Conservation (phyloP, 2,888 invertebrate species). For the Coecobrya sp. region DNA sequence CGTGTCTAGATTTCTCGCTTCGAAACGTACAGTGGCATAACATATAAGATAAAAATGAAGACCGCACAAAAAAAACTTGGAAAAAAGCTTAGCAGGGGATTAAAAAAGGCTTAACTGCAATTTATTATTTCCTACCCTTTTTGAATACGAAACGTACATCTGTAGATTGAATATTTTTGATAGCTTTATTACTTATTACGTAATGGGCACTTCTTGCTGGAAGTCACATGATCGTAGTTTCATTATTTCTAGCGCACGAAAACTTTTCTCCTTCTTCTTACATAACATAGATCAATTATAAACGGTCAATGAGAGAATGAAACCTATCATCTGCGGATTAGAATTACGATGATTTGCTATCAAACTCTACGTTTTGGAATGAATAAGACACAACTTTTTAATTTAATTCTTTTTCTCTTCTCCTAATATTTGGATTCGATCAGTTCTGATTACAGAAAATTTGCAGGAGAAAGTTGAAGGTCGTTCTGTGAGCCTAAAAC, state of each 20-base stretch:
- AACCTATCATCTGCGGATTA: conserved; percentile 37
- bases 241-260: conserved; percentile 26
- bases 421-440: background rate
- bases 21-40: background rate
- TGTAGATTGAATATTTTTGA: conserved; percentile 12
- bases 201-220: background rate
- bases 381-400: conserved; percentile 10
- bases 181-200: background rate
- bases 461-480: background rate
- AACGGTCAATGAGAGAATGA: conserved; percentile 50
- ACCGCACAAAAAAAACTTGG: too few relatives aligned
- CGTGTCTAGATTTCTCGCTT: conserved; percentile 39
- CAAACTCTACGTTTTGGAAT: conserved; percentile 15
- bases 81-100: too few relatives aligned
- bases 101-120: too few relatives aligned
- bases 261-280: conserved; percentile 38
- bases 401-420: conserved; percentile 18
- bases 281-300: conserved; percentile 41
- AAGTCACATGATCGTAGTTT: conserved; percentile 11
- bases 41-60: too few relatives aligned
- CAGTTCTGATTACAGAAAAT: conserved; percentile 1
- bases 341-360: background rate
- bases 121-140: too few relatives aligned
- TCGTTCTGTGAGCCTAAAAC: background rate
- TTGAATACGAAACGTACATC: background rate